Evolutionary conservation across 2,888 invertebrate species (phyloP).

Genomic region (Oscheius sp.): DNA sequence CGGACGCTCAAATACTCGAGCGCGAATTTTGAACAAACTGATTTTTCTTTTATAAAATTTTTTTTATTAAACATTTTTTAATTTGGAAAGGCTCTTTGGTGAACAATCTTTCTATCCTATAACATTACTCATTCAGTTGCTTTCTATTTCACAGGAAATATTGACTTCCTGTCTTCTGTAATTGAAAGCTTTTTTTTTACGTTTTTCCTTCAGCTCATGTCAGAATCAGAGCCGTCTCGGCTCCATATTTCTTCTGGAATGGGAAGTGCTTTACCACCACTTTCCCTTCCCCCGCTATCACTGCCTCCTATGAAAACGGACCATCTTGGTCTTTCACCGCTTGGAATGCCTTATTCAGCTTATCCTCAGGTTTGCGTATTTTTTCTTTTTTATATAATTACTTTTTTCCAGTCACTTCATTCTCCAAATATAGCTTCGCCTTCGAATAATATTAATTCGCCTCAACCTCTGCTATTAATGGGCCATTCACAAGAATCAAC

Average conservation of each 20-base stretch:
- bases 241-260: slow-evolving; percentile 21
- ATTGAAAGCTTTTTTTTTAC: not conserved
- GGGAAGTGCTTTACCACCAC: slow-evolving; percentile 26
- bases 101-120: not conserved
- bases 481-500: slow-evolving; percentile 6
- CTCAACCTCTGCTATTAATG: not conserved
- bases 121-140: not conserved
- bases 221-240: slow-evolving; percentile 30
- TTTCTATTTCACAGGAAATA: too few species aligned
- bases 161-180: not conserved
- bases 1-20: slow-evolving; percentile 2
- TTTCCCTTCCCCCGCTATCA: slow-evolving; percentile 28
- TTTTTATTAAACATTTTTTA: not conserved
- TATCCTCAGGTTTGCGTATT: not conserved
- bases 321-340: slow-evolving; percentile 16
- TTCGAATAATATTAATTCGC: slow-evolving; percentile 17
- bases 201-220: slow-evolving; percentile 17
- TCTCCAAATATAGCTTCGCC: slow-evolving; percentile 14
- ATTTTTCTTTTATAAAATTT: not conserved
- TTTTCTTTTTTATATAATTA: not conserved
- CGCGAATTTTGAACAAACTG: slow-evolving; percentile 27
- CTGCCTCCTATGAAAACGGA: slow-evolving; percentile 31
- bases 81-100: not conserved
- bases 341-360: slow-evolving; percentile 15
- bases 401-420: slow-evolving; percentile 3